Percentiles rank a stretch among this genome's conserved stretches.
Evolutionary conservation across 2,888 invertebrate genomes (phyloP).

Genomic region (Ormyrus pomaceus): DNA sequence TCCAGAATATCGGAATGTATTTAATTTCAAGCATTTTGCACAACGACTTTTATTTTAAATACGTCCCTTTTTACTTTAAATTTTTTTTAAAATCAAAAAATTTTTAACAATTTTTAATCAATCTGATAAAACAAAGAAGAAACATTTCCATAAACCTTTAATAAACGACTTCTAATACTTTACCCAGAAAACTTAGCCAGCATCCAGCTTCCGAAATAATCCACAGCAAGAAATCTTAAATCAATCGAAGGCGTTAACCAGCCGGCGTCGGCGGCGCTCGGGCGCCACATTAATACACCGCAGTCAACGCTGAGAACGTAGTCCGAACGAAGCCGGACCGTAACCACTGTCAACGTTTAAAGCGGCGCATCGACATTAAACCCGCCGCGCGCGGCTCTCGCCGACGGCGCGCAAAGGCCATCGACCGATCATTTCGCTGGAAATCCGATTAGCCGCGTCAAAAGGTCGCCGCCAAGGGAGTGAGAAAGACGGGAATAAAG

Average conservation of each 20-base stretch:
- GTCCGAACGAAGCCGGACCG: not conserved
- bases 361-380: not conserved
- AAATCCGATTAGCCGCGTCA: constrained; percentile 38
- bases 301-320: too few relatives aligned
- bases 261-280: not conserved
- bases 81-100: too few relatives aligned
- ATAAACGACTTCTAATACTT: too few relatives aligned
- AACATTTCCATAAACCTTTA: too few relatives aligned
- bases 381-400: not conserved
- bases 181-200: too few relatives aligned
- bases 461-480: constrained; percentile 29
- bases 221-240: not conserved
- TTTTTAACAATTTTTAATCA: too few relatives aligned
- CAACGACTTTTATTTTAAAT: too few relatives aligned
- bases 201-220: too few relatives aligned
- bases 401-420: not conserved
- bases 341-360: constrained; percentile 4
- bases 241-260: constrained; percentile 5
- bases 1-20: too few relatives aligned
- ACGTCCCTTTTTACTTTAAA: too few relatives aligned
- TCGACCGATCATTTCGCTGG: constrained; percentile 31
- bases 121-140: too few relatives aligned
- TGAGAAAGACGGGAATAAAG: not conserved
- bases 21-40: too few relatives aligned
- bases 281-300: constrained; percentile 8